Base-by-base conservation (phyloP, 2,797 vertebrate genomes). In the Hydrocynus forskahlii region DNA sequence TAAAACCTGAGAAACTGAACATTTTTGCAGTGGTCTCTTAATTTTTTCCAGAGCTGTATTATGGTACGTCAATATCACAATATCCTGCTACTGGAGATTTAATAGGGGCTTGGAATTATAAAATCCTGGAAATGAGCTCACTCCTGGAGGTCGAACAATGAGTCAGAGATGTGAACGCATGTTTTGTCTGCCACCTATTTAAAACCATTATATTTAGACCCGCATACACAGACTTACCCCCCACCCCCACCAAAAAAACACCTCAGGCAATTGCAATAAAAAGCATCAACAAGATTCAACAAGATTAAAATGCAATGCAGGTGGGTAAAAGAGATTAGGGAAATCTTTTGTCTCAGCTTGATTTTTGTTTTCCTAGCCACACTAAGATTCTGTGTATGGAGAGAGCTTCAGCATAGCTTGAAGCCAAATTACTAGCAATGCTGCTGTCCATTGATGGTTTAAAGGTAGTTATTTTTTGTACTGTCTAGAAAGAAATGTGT, bases 271-370 rank as follows among this genome's bases (percentile, higher is more conserved):
- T 29, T n/a, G 72, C 19, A 29, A 19, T 62, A 55, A 75, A 79
- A 67, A 23, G 48, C 23, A 25, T 16, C 23, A 14, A 5, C 64
- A 3, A 23, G 21, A 83, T 52, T 78, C 78, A 67, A 68, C 3
- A 1, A 66, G 78, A 78, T 81, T 81, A 75, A 67, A 82, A 4
- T 48, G 54, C 7, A 38, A 14, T 68, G 21, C 35, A 55, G 66
- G 57, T 71, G 38, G 40, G 23, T 55, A 43, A 45, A 59, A 52
- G 13, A 68, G 55, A 80, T 43, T 59, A 52, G 0, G 29, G 54
- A 62, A 67, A 68, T 74, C 62, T 52, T 74, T 82, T 73, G 50
- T 19, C 45, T 67, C 19, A 9, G 52, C 0, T 55, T 78, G 43
- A 8, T 57, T 54, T 57, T 59, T 63, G 29, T 75, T 62, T 54